A percentile compares a stretch with the other conserved stretches of the same genome.
These are phyloP conservation scores for Ispidina picta DNA, from an alignment of 2,797 vertebrate genomes.

Conservation along the genomic window DNA sequence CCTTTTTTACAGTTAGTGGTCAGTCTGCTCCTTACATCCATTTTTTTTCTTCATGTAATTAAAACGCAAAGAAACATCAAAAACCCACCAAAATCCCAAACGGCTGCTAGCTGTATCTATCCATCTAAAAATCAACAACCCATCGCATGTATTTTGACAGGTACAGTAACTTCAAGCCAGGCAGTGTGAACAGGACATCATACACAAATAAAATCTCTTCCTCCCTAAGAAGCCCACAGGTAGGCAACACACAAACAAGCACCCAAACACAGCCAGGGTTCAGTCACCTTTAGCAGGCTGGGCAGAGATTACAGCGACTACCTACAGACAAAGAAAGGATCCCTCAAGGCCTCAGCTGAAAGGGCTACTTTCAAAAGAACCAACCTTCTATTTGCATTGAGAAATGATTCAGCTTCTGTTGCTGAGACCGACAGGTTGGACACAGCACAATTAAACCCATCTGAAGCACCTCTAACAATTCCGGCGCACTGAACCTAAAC, in stretches of 20 bases:
- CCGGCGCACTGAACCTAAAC: neutral
- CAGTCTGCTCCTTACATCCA: neutral
- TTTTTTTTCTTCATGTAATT: neutral
- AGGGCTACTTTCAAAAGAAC: neutral
- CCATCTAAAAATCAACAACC: neutral
- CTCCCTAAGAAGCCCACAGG: neutral
- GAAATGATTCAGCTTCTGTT: neutral
- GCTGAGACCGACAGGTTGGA: neutral
- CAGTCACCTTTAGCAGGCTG: neutral
- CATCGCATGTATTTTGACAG: neutral
- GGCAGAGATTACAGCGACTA: neutral
- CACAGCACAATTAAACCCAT: neutral
- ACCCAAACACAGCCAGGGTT: neutral
- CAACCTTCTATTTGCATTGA: neutral
- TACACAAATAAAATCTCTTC: neutral
- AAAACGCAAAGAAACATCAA: neutral
- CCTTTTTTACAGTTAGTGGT: neutral
- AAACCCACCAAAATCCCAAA: neutral
- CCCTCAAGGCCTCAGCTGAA: neutral
- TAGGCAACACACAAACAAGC: neutral
- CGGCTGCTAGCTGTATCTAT: neutral
- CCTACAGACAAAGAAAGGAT: neutral
- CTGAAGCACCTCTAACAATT: neutral
- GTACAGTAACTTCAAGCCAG: neutral
- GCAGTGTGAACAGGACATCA: neutral